Evolutionary conservation across 2,797 vertebrate genomes (phyloP).

Genomic region (Delichon dasypus): DNA sequence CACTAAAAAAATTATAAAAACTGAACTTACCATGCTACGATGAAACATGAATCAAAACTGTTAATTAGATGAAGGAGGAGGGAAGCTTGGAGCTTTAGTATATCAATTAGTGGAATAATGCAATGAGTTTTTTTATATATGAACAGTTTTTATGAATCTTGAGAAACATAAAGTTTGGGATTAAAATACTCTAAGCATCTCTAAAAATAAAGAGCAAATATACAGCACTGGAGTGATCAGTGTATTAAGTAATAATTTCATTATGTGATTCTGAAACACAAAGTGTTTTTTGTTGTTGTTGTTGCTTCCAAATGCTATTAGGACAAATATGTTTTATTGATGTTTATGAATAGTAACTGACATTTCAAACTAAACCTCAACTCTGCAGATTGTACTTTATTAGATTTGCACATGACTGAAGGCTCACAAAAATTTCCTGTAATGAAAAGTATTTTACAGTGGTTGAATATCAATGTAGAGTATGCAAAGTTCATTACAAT

Average conservation of each 20-base stretch:
- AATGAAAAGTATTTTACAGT: conserved; percentile 17
- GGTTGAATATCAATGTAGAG: background rate
- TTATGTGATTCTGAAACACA: background rate
- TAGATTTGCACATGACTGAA: conserved; percentile 24
- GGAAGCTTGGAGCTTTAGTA: background rate
- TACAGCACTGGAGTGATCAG: background rate
- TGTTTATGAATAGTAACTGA: conserved; percentile 12
- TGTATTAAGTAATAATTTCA: background rate
- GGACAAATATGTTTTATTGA: background rate
- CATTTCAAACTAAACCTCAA: conserved; percentile 22
- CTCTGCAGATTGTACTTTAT: background rate
- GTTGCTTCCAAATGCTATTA: background rate
- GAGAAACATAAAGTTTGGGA: background rate
- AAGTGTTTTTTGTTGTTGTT: background rate
- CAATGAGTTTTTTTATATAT: background rate
- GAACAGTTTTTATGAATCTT: background rate
- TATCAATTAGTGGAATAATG: background rate
- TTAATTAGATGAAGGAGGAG: background rate
- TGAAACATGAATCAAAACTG: background rate
- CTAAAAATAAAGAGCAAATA: background rate
- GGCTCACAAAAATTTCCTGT: background rate
- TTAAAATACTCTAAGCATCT: background rate
- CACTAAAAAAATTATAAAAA: background rate
- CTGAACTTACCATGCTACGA: background rate
- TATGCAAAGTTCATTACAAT: background rate